Percentiles rank a stretch among this genome's conserved stretches.
phyloP scores from a whole-genome alignment of 1,140 invertebrate genomes.

The Drosophila setifemur region DNA sequence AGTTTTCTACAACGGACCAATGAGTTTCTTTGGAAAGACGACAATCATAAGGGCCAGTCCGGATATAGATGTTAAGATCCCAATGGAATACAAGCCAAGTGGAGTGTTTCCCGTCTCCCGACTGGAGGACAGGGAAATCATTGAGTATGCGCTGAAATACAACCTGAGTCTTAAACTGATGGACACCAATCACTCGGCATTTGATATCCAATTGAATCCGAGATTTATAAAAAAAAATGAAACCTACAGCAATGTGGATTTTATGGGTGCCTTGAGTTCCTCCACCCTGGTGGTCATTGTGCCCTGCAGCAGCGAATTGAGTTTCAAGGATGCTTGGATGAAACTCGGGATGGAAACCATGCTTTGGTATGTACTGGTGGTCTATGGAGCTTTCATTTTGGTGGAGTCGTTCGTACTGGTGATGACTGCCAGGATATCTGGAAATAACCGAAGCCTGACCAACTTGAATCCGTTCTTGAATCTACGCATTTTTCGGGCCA shows the following conservation, averaged over 20 bases:
- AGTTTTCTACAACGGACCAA: neutral
- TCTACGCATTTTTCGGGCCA: conserved; percentile 21
- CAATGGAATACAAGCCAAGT: neutral
- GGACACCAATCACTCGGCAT: neutral
- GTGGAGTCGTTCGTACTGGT: conserved; percentile 13
- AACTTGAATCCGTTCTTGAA: conserved; percentile 14
- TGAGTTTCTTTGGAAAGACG: neutral
- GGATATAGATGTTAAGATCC: neutral
- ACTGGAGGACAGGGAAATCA: neutral
- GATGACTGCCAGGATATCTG: neutral
- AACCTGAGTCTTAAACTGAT: neutral
- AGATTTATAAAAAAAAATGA: neutral
- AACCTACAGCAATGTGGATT: neutral
- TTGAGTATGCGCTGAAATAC: neutral
- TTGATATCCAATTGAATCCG: neutral
- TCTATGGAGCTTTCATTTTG: conserved; percentile 14
- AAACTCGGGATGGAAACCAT: neutral
- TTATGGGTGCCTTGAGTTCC: neutral
- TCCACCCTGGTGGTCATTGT: conserved; percentile 9
- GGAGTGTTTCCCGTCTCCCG: neutral
- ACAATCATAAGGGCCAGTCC: neutral
- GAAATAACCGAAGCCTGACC: neutral
- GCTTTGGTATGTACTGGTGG: neutral
- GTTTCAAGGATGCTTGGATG: neutral
- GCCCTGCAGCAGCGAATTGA: conserved; percentile 5